These are phyloP conservation scores for Drosophila kurseongensis DNA, from an alignment of 1,140 invertebrate species.

Conservation along the genomic window DNA sequence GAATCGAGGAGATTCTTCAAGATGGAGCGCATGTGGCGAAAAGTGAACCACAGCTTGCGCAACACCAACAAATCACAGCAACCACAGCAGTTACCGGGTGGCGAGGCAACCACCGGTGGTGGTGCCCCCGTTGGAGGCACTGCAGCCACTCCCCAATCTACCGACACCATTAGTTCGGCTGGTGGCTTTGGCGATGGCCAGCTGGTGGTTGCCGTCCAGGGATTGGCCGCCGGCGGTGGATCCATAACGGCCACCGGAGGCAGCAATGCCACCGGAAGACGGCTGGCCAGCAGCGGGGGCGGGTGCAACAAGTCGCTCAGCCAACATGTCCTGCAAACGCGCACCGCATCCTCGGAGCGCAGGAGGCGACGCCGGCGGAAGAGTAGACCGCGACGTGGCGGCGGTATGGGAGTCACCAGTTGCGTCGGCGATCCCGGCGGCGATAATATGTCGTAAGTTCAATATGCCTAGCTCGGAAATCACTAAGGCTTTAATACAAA, in stretches of 20 bases:
- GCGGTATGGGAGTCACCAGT: conserved; percentile 73
- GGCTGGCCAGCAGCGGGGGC: conserved; percentile 70
- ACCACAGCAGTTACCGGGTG: conserved; percentile 5
- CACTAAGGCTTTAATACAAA: background rate
- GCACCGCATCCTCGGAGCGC: conserved; percentile 78
- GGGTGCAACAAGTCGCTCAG: conserved; percentile 76
- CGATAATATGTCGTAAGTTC: conserved; percentile 84
- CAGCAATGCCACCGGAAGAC: conserved; percentile 77
- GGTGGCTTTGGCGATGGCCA: conserved; percentile 75
- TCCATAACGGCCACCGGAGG: conserved; percentile 47
- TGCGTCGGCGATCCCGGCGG: conserved; percentile 75
- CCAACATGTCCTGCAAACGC: conserved; percentile 80
- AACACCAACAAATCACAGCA: conserved; percentile 64
- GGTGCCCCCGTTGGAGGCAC: conserved; percentile 11
- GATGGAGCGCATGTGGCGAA: conserved; percentile 84
- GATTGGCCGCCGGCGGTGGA: conserved; percentile 26
- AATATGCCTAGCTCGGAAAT: background rate
- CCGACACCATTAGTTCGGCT: conserved; percentile 75
- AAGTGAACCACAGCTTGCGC: conserved; percentile 83
- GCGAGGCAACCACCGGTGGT: conserved; percentile 7
- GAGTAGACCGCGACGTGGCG: conserved; percentile 72
- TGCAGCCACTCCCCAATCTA: conserved; percentile 64
- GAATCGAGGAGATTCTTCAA: background rate
- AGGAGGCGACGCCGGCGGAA: conserved; percentile 72
- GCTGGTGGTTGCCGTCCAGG: conserved; percentile 72